Evolutionary conservation across 1,140 invertebrate genomes (phyloP).

Genomic region (Drosophila novamexicana): DNA sequence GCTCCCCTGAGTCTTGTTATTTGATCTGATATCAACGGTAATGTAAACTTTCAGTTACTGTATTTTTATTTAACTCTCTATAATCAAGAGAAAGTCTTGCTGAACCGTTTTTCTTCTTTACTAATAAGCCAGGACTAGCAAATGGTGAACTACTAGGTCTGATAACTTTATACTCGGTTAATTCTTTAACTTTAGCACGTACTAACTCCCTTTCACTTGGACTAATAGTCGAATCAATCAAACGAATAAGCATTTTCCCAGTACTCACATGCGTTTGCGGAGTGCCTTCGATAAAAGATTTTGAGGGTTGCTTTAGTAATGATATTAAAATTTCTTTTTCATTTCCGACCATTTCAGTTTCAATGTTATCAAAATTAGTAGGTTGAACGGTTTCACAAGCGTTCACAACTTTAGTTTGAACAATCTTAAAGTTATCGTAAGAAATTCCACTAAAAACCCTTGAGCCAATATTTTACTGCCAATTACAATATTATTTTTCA

Average conservation of each 20-base stretch:
- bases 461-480: not conserved
- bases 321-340: slow-evolving; percentile 11
- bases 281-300: slow-evolving; percentile 18
- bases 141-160: slow-evolving; percentile 25
- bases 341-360: not conserved
- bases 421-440: slow-evolving; percentile 3
- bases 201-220: slow-evolving; percentile 21
- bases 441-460: not conserved
- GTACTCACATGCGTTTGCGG: slow-evolving; percentile 4
- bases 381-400: slow-evolving; percentile 1
- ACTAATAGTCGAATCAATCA: not conserved
- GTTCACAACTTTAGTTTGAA: not conserved
- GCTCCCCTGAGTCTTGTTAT: slow-evolving; percentile 7
- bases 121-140: slow-evolving; percentile 12
- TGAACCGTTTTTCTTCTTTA: not conserved
- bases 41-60: slow-evolving; percentile 19
- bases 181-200: slow-evolving; percentile 19
- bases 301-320: slow-evolving; percentile 11
- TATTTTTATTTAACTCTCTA: slow-evolving; percentile 17
- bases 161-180: slow-evolving; percentile 18
- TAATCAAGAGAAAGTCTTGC: slow-evolving; percentile 19
- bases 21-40: slow-evolving; percentile 8
- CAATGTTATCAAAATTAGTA: slow-evolving; percentile 8
- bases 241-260: too few relatives aligned
- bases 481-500: slow-evolving; percentile 8